These are phyloP conservation scores for Rhodophaea formosa DNA, from an alignment of 2,888 invertebrate species.

Conservation along the genomic window DNA sequence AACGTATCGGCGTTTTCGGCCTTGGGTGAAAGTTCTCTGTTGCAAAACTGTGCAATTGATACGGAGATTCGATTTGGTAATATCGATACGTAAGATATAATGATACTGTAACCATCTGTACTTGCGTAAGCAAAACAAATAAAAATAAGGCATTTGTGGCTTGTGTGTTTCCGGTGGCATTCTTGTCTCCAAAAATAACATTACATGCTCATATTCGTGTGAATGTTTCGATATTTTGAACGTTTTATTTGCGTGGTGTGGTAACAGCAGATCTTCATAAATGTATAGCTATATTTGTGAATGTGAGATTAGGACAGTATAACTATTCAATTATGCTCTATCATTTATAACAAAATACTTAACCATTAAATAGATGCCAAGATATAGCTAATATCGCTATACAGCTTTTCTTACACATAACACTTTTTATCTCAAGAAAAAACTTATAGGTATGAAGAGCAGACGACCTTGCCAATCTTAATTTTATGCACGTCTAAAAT, in stretches of 20 bases:
- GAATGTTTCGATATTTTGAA: background rate
- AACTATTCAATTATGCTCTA: too few species aligned
- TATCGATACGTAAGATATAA: conserved; percentile 16
- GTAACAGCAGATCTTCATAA: too few species aligned
- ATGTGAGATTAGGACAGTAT: too few species aligned
- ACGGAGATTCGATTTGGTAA: conserved; percentile 18
- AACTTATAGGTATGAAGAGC: background rate
- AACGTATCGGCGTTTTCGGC: conserved; percentile 59
- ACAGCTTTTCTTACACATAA: too few species aligned
- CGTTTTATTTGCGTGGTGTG: background rate
- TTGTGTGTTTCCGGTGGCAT: background rate
- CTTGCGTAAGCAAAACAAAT: conserved; percentile 5
- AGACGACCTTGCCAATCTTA: background rate
- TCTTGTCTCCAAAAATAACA: background rate
- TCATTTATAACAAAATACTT: too few species aligned
- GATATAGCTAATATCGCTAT: too few species aligned
- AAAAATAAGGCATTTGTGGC: conserved; percentile 1
- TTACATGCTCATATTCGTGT: background rate
- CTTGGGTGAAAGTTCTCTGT: conserved; percentile 66
- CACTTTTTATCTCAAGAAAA: background rate
- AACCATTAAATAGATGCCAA: too few species aligned
- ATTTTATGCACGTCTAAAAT: conserved; percentile 11
- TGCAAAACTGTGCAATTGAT: conserved; percentile 33
- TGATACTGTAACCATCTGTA: conserved; percentile 3
- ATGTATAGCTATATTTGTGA: too few species aligned